A percentile compares a stretch with the other conserved stretches of the same genome.
Evolutionary conservation across 2,888 invertebrate species (phyloP).

Genomic region (Omphaloscelis lunosa): DNA sequence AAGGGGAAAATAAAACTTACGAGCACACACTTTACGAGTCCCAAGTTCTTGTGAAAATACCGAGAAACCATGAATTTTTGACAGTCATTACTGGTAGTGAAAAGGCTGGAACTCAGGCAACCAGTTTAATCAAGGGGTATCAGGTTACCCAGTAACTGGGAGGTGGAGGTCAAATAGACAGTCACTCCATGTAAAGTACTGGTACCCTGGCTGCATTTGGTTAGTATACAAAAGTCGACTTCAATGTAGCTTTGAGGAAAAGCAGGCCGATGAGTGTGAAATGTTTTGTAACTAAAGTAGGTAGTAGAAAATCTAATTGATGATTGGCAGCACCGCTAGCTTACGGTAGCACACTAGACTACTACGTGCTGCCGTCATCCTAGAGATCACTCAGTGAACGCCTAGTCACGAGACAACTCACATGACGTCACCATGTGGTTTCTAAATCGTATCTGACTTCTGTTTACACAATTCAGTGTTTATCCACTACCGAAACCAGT

Average conservation of each 20-base stretch:
- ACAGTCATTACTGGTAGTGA: neutral
- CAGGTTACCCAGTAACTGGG: neutral
- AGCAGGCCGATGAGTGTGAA: neutral
- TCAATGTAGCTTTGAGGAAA: too few species aligned
- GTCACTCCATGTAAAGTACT: neutral
- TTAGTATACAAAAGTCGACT: neutral
- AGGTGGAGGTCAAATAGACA: neutral
- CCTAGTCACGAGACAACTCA: too few species aligned
- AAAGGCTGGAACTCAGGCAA: too few species aligned
- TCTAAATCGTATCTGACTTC: slow-evolving; percentile 5
- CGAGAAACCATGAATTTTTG: neutral
- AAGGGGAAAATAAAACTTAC: slow-evolving; percentile 19
- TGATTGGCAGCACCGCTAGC: neutral
- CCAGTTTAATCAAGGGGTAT: neutral
- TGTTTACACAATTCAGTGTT: neutral
- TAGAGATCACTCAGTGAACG: too few species aligned
- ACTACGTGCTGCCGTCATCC: too few species aligned
- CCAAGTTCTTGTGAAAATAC: neutral
- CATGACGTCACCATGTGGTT: neutral
- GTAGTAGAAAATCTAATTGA: neutral
- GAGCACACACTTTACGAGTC: neutral
- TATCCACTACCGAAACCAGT: slow-evolving; percentile 4
- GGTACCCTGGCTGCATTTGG: neutral
- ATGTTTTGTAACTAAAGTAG: neutral
- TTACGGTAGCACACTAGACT: neutral